phyloP scores from a whole-genome alignment of 2,888 invertebrate genomes.

The Toxonevra muliebris region DNA sequence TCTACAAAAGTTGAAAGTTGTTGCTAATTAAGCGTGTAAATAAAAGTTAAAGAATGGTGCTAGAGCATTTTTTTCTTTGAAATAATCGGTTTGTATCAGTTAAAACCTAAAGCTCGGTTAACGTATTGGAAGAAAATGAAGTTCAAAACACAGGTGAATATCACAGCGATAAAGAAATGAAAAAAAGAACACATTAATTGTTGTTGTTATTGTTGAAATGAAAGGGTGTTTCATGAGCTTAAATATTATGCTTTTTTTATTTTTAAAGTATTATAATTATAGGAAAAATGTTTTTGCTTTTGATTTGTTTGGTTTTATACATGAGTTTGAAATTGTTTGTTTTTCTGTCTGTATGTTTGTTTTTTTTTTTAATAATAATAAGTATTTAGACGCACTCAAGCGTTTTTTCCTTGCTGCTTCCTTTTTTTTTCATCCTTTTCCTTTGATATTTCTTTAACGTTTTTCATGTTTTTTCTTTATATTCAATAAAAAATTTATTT shows the following conservation, averaged over 20 bases:
- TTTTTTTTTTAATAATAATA: background rate
- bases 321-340: conserved; percentile 1
- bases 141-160: background rate
- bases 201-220: background rate
- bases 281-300: conserved; percentile 2
- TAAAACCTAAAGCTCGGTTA: background rate
- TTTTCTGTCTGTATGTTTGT: background rate
- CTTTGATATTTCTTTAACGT: background rate
- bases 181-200: background rate
- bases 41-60: conserved; percentile 24
- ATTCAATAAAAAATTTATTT: background rate
- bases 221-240: background rate
- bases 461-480: background rate
- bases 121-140: too few species aligned
- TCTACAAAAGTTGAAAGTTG: conserved; percentile 35
- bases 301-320: background rate
- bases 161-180: background rate
- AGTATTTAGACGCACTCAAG: conserved; percentile 11
- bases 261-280: background rate
- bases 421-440: background rate
- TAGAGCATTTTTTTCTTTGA: background rate
- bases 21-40: conserved; percentile 39
- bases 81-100: background rate
- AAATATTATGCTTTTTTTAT: background rate
- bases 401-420: background rate